Evolutionary conservation across 2,113 vertebrate genomes (phyloP).

Genomic region (Anoplopoma fimbria): DNA sequence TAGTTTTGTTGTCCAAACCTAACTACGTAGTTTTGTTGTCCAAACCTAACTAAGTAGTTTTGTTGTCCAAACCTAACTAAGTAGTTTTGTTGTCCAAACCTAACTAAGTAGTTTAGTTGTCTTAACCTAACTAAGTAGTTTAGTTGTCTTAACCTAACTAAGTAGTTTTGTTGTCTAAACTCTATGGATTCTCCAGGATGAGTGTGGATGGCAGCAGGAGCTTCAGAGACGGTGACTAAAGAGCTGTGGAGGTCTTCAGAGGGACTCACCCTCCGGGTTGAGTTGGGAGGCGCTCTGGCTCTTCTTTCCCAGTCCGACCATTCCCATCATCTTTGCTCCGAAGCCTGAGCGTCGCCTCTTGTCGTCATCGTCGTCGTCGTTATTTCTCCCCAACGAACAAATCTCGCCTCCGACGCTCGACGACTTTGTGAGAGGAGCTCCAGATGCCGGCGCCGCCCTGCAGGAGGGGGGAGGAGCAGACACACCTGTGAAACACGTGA

Average conservation of each 20-base stretch:
- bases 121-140: no score
- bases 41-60: no score
- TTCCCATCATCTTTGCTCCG: slow-evolving; percentile 95
- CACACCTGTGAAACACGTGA: slow-evolving; percentile 68
- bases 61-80: no score
- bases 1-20: no score
- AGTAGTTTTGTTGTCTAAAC: no score
- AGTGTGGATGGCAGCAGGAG: no score
- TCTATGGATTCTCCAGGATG: no score
- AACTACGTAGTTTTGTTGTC: no score
- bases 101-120: no score
- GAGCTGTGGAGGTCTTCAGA: not conserved
- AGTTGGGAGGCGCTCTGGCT: slow-evolving; percentile 95
- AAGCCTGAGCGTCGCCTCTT: slow-evolving; percentile 96
- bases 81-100: no score
- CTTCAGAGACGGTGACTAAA: no score
- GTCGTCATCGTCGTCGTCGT: slow-evolving; percentile 88
- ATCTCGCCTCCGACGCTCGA: slow-evolving; percentile 94
- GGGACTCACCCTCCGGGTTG: slow-evolving; percentile 81
- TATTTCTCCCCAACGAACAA: slow-evolving; percentile 90
- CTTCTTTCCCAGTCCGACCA: slow-evolving; percentile 94
- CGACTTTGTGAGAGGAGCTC: slow-evolving; percentile 90
- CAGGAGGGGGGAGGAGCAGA: not conserved
- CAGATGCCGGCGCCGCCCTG: slow-evolving; percentile 87
- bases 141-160: no score